Evolutionary conservation across 2,113 vertebrate genomes (phyloP), one percentile per base, ranked within the genome.

Genomic region (Mastomys natalensis): DNA sequence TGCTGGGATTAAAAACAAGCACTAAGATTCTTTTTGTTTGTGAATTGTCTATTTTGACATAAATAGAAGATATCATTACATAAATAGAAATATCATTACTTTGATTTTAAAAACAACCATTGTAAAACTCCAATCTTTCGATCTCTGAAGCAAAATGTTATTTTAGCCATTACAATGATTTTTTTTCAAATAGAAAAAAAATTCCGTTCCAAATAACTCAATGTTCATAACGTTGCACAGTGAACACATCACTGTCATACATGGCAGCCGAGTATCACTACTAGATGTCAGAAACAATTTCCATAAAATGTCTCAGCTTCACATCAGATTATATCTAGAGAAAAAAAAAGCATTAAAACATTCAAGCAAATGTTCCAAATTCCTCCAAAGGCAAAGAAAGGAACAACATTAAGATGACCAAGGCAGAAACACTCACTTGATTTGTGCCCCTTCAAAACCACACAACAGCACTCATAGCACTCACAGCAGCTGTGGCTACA

Each of bases 401-500:
- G 24, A 95, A 8, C 22, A n/a, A n/a, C 88, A n/a, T 85, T 85
- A 92, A 92, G 66, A 94, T 48, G 43, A 72, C 31, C 85, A 93
- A 53, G 91, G 85, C 22, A 93, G 53, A 96, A 96, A 90, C 53
- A 24, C 48, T 87, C 24, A 4, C 16, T 95, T 76, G 45, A 29
- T 90, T 72, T 90, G 85, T 64, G 62, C 10, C 62, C 62, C 26
- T 31, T 26, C 62, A 29, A 96, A 95, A 60, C 53, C 95, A 96
- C 96, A 96, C 89, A 94, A n/a, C n/a, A n/a, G n/a, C n/a, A n/a
- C n/a, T n/a, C 82, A 93, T 34, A 94, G 90, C 82, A 94, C 95
- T 95, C 97, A 97, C 0, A 88, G n/a, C 96, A 88, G 94, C 73
- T 29, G 51, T 53, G 91, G 68, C 80, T 76, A 88, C 88, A 68